These are phyloP conservation scores for Empis livida DNA, from an alignment of 2,888 invertebrate genomes.

Conservation along the genomic window DNA sequence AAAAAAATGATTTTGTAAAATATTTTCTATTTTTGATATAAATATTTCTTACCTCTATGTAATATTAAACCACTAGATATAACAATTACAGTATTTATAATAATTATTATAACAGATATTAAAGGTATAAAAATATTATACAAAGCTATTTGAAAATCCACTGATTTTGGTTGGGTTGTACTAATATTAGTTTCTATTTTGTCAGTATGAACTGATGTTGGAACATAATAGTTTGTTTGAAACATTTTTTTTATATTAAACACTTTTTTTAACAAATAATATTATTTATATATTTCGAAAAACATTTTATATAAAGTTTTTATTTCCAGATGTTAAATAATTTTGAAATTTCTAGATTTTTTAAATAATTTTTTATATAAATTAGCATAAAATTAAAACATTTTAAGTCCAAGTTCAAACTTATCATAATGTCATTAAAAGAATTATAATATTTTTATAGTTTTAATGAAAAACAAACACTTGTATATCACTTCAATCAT, in stretches of 20 bases:
- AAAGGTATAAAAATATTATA: slow-evolving; percentile 44
- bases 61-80: slow-evolving; percentile 52
- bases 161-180: slow-evolving; percentile 2
- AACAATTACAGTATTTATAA: slow-evolving; percentile 48
- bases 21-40: not conserved
- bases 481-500: too few relatives aligned
- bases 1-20: not conserved
- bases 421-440: too few relatives aligned
- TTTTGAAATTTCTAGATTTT: too few relatives aligned
- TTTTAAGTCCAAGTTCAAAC: too few relatives aligned
- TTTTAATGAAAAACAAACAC: too few relatives aligned
- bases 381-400: too few relatives aligned
- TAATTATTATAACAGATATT: slow-evolving; percentile 42
- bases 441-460: too few relatives aligned
- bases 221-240: not conserved
- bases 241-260: not conserved
- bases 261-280: too few relatives aligned
- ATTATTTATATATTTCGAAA: too few relatives aligned
- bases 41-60: slow-evolving; percentile 40
- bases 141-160: slow-evolving; percentile 34
- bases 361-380: too few relatives aligned
- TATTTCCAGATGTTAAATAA: too few relatives aligned
- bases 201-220: not conserved
- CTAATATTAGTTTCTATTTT: not conserved
- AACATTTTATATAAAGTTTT: too few relatives aligned